Conservation (phyloP, 1,140 invertebrate species). For the Drosophila jambulina region DNA sequence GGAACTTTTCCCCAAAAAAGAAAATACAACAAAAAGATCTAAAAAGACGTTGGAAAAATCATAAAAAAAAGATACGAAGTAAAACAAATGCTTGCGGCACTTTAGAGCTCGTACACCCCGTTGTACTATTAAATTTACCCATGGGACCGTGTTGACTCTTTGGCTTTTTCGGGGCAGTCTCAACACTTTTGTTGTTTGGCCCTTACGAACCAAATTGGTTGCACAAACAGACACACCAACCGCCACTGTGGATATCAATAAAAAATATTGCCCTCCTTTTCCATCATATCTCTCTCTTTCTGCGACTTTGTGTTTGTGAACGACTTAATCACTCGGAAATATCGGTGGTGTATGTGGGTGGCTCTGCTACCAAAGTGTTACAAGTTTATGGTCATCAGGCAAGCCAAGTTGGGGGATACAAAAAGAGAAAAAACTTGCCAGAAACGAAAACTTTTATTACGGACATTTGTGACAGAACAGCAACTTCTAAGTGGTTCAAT, state of each 20-base stretch:
- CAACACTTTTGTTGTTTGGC: constrained; percentile 57
- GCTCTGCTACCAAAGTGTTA: constrained; percentile 35
- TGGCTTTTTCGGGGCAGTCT: constrained; percentile 48
- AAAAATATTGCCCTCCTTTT: constrained; percentile 30
- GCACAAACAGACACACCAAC: constrained; percentile 27
- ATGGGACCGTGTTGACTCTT: constrained; percentile 70
- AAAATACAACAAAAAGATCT: constrained; percentile 2
- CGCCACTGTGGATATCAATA: constrained; percentile 62
- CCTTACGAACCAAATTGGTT: constrained; percentile 47
- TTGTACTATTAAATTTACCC: constrained; percentile 73
- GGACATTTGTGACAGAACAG: constrained; percentile 44
- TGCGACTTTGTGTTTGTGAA: constrained; percentile 29
- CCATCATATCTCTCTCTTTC: constrained; percentile 42
- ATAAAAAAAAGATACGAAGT: constrained; percentile 54
- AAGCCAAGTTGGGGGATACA: background rate
- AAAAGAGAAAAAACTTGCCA: constrained; percentile 20
- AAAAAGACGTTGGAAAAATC: constrained; percentile 19
- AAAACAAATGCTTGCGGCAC: constrained; percentile 70
- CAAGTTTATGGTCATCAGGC: constrained; percentile 60
- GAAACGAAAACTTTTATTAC: constrained; percentile 58
- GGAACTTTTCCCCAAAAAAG: constrained; percentile 44
- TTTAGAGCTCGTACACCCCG: constrained; percentile 54
- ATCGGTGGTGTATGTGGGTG: constrained; percentile 18
- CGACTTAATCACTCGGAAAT: constrained; percentile 72
- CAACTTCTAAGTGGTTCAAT: constrained; percentile 54